Conservation (phyloP, 2,888 invertebrate species). For the Synanthedon formicaeformis region DNA sequence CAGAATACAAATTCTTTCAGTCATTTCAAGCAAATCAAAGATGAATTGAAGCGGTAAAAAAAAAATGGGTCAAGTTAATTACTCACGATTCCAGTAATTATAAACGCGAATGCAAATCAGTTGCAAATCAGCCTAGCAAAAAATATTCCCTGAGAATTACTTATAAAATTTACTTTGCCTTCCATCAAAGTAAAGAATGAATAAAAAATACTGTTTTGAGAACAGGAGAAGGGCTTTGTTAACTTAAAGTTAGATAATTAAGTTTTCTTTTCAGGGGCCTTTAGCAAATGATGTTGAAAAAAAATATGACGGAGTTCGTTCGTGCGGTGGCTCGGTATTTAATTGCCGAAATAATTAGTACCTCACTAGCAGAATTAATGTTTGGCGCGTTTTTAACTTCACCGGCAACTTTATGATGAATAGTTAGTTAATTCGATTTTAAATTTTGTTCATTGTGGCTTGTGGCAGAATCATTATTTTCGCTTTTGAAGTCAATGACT, state of each 20-base stretch:
- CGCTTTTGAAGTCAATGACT: too few species aligned
- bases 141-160: conserved; percentile 17
- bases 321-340: conserved; percentile 25
- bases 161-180: conserved; percentile 23
- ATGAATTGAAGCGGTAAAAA: too few species aligned
- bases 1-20: too few species aligned
- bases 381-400: conserved; percentile 1
- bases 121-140: conserved; percentile 36
- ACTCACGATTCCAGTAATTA: conserved; percentile 20
- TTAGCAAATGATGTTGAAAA: conserved; percentile 29
- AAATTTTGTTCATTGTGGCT: background rate
- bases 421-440: conserved; percentile 3
- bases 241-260: conserved; percentile 53
- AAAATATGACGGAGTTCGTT: conserved; percentile 32
- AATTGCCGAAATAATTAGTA: conserved; percentile 61
- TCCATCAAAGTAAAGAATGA: conserved; percentile 16
- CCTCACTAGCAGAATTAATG: conserved; percentile 36
- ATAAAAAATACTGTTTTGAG: conserved; percentile 21
- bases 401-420: conserved; percentile 31
- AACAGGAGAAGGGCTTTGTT: conserved; percentile 45
- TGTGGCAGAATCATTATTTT: too few species aligned
- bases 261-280: conserved; percentile 31
- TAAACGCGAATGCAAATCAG: conserved; percentile 45
- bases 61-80: background rate
- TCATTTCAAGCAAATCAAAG: too few species aligned